These are phyloP conservation scores for Mnemiopsis leidyi DNA, from an alignment of 37 sponge, comb jelly and placozoan genomes.

Conservation along the genomic window DNA sequence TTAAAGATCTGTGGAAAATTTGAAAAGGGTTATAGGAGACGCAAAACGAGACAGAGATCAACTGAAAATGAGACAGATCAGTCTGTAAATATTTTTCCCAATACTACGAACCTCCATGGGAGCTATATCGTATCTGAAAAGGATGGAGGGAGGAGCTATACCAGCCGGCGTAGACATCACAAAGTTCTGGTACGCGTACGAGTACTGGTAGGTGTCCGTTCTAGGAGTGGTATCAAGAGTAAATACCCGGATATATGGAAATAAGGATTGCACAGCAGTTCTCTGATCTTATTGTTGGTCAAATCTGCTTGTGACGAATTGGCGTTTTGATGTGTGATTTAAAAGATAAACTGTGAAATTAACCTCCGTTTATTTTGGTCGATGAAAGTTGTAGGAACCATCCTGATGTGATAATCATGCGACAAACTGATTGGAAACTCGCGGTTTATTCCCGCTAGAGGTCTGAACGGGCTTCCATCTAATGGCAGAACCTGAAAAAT, in stretches of 20 bases:
- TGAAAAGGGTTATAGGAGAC: no score
- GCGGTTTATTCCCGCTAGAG: not conserved
- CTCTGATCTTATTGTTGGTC: no score
- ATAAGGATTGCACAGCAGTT: no score
- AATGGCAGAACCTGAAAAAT: not conserved
- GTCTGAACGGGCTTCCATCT: not conserved
- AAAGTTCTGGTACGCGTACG: slow-evolving; percentile 31
- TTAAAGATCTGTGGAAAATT: no score
- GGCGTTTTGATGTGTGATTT: no score
- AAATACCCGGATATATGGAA: no score
- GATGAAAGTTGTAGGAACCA: slow-evolving; percentile 9
- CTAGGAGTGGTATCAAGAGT: no score
- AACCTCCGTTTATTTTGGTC: not conserved
- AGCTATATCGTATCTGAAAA: slow-evolving; percentile 11
- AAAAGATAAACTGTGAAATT: no score
- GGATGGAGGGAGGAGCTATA: not conserved
- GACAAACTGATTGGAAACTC: not conserved
- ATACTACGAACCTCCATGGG: slow-evolving; percentile 31
- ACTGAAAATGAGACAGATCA: no score
- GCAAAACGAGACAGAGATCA: no score
- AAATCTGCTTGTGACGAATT: no score
- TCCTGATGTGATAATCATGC: not conserved
- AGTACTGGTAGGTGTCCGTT: not conserved
- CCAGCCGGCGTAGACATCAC: not conserved
- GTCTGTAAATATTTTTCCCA: no score